Percentiles rank a stretch among this genome's conserved stretches.
Conservation (phyloP, 2,797 vertebrate species). For the Pachyuromys duprasi region DNA sequence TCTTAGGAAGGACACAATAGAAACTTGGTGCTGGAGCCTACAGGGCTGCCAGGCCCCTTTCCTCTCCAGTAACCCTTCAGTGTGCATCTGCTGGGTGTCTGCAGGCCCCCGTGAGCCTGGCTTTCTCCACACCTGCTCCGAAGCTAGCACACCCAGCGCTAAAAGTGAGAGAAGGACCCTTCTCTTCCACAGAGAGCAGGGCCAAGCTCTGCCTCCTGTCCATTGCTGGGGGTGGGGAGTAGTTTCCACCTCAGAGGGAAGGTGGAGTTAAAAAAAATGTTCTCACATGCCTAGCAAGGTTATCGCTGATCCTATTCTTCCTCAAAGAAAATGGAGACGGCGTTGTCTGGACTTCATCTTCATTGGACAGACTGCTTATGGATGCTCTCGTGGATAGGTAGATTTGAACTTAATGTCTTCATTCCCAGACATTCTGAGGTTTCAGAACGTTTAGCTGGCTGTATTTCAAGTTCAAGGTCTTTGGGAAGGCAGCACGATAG, state of each 20-base stretch:
- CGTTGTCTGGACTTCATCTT: neutral
- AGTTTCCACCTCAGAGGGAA: neutral
- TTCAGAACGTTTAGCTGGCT: neutral
- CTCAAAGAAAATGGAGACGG: neutral
- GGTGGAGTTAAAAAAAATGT: neutral
- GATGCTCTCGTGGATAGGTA: neutral
- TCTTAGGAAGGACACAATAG: constrained; percentile 16
- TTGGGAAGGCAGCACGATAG: neutral
- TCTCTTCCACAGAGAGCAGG: neutral
- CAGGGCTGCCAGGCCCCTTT: neutral
- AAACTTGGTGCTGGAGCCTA: neutral
- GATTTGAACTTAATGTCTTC: neutral
- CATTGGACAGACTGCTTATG: neutral
- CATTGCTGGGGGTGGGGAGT: neutral
- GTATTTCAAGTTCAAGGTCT: neutral
- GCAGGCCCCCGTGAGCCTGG: neutral
- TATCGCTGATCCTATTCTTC: neutral
- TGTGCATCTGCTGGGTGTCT: neutral
- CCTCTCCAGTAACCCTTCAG: neutral
- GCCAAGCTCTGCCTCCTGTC: neutral
- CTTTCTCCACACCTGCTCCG: neutral
- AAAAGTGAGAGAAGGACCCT: neutral
- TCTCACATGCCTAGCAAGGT: neutral
- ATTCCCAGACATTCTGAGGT: neutral
- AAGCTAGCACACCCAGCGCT: neutral